phyloP scores from a whole-genome alignment of 2,113 vertebrate species.

The Phoenicopterus ruber region DNA sequence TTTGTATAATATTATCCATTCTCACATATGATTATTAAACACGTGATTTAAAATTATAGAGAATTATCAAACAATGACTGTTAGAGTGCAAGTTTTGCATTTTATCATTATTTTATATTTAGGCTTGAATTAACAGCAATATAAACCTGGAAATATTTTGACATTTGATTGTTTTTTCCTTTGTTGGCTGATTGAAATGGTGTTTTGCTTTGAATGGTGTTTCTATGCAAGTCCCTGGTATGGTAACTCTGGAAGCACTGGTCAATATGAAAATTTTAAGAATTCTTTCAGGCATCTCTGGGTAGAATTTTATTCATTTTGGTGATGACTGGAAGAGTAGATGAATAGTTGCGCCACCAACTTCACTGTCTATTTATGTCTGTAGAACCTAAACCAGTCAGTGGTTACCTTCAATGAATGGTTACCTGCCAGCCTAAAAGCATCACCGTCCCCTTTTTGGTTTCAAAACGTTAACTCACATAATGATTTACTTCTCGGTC shows the following conservation, averaged over 20 bases:
- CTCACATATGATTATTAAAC: not conserved
- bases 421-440: not conserved
- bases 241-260: not conserved
- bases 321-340: not conserved
- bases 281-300: not conserved
- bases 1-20: not conserved
- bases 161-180: not conserved
- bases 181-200: not conserved
- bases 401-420: not conserved
- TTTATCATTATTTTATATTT: not conserved
- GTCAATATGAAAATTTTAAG: not conserved
- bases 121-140: not conserved
- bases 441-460: not conserved
- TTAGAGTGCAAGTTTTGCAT: not conserved
- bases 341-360: not conserved
- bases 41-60: conserved; percentile 5
- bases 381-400: not conserved
- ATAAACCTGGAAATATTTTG: conserved; percentile 28
- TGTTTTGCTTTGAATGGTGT: not conserved
- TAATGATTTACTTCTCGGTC: not conserved
- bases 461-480: not conserved
- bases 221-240: not conserved
- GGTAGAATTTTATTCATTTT: not conserved
- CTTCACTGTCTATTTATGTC: not conserved
- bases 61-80: not conserved